A percentile compares a stretch with the other conserved stretches of the same genome.
Evolutionary conservation across 2,888 invertebrate genomes (phyloP).

Genomic region (Xestia ashworthii): DNA sequence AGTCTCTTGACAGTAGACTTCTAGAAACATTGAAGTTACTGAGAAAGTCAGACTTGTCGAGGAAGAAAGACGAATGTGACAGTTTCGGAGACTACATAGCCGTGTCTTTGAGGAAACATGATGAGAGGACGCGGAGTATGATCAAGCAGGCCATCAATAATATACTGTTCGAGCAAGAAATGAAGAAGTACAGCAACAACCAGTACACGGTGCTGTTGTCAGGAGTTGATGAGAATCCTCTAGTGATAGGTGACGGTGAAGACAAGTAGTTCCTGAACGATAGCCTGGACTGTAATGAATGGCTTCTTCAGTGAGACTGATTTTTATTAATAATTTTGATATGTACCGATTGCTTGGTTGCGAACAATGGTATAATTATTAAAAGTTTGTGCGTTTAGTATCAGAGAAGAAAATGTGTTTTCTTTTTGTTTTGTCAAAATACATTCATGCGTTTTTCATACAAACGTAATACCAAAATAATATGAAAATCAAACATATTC

Average conservation of each 20-base stretch:
- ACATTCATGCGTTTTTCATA: too few species aligned
- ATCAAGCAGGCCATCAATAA: constrained; percentile 88
- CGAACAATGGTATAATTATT: constrained; percentile 1
- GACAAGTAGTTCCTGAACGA: constrained; percentile 53
- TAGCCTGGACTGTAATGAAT: neutral
- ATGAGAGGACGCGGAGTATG: constrained; percentile 84
- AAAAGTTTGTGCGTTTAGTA: neutral
- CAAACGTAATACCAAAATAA: too few species aligned
- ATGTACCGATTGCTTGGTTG: neutral
- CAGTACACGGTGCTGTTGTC: constrained; percentile 77
- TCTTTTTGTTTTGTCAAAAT: neutral
- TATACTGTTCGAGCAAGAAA: constrained; percentile 86
- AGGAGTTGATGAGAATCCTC: constrained; percentile 79
- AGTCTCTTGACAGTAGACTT: constrained; percentile 70
- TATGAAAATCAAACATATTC: too few species aligned
- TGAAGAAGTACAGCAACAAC: constrained; percentile 81
- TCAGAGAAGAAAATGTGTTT: neutral
- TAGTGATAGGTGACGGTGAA: constrained; percentile 73
- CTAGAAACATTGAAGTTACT: constrained; percentile 75
- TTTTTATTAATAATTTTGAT: constrained; percentile 1
- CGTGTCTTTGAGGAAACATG: constrained; percentile 84
- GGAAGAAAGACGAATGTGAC: constrained; percentile 86
- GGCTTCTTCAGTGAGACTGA: constrained; percentile 44
- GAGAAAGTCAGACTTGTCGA: constrained; percentile 73
- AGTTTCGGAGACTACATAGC: constrained; percentile 88